Percentiles rank a stretch among this genome's conserved stretches.
Evolutionary conservation across 92 coral and sea anemone species (phyloP).

Genomic region (Parazoanthus darwini): DNA sequence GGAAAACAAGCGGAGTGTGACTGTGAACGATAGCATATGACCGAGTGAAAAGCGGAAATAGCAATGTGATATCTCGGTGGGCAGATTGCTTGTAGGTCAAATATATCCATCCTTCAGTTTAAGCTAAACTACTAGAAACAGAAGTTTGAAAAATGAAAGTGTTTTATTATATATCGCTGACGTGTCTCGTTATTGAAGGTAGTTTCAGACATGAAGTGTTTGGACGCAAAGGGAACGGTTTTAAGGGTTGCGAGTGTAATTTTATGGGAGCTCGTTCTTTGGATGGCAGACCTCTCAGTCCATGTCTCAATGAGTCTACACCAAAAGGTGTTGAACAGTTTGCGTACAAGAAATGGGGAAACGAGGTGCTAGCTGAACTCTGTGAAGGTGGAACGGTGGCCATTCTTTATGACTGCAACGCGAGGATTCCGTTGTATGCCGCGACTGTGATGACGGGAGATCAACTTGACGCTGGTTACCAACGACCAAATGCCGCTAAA

Average conservation of each 20-base stretch:
- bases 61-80: too few relatives aligned
- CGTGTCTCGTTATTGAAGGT: neutral
- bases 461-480: neutral
- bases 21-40: too few relatives aligned
- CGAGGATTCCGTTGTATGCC: constrained; percentile 40
- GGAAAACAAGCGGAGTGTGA: too few relatives aligned
- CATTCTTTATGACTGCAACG: constrained; percentile 39
- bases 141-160: neutral
- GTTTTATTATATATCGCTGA: too few relatives aligned
- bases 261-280: neutral
- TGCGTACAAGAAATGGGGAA: neutral
- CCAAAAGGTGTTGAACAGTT: constrained; percentile 20
- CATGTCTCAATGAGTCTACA: neutral
- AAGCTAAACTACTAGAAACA: neutral
- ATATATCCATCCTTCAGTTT: too few relatives aligned
- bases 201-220: neutral
- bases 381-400: constrained; percentile 34
- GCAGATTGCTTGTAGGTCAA: too few relatives aligned
- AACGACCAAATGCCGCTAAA: neutral
- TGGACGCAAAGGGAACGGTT: neutral
- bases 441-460: constrained; percentile 38
- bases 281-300: neutral
- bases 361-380: neutral
- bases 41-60: too few relatives aligned
- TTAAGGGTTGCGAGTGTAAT: neutral